Conservation (phyloP, 2,113 vertebrate species). For the Trachemys scripta region DNA sequence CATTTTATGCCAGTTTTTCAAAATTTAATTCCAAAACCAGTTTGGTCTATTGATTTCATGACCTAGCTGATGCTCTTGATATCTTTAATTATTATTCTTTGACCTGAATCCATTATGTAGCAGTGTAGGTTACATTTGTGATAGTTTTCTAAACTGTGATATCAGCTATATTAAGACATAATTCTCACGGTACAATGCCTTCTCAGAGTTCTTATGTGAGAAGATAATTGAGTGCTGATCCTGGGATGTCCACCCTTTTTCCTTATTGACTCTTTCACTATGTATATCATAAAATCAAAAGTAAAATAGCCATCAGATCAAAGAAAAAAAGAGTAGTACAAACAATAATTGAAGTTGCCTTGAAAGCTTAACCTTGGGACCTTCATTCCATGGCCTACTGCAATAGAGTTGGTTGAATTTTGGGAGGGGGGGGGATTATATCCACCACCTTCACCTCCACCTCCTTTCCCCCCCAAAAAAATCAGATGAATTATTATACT, state of each 20-base stretch:
- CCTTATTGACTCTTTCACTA: neutral
- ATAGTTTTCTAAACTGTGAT: neutral
- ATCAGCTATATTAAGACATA: neutral
- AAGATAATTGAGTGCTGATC: neutral
- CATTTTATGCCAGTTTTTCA: neutral
- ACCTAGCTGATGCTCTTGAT: neutral
- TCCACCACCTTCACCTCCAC: too few species aligned
- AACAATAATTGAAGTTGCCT: neutral
- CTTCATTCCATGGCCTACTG: too few species aligned
- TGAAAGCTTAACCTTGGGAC: neutral
- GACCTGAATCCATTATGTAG: neutral
- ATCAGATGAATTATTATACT: too few species aligned
- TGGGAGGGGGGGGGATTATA: too few species aligned
- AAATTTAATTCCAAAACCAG: neutral
- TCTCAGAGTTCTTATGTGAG: neutral
- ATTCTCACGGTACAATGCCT: neutral
- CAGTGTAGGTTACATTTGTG: too few species aligned
- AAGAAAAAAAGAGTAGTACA: neutral
- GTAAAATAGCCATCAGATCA: neutral
- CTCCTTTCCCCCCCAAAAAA: too few species aligned
- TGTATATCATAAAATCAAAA: neutral
- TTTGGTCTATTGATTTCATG: neutral
- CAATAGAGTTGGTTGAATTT: too few species aligned
- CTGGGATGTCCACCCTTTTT: neutral
- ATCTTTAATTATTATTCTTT: neutral